phyloP scores from a whole-genome alignment of 2,797 vertebrate genomes.

The Microhierax caerulescens region DNA sequence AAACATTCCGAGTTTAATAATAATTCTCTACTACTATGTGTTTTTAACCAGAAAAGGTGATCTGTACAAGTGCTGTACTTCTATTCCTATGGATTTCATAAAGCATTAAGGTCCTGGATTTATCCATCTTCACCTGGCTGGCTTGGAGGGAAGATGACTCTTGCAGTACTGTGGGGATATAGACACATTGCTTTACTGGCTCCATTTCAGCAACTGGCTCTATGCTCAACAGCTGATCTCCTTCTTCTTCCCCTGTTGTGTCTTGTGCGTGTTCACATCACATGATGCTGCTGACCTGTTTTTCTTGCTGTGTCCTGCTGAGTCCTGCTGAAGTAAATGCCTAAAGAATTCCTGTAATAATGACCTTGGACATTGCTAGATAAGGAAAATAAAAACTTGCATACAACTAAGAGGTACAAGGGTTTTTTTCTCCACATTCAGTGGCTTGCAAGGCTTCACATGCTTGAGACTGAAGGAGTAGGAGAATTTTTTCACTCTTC shows the following conservation, averaged over 20 bases:
- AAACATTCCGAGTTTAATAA: not conserved
- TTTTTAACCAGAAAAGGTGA: not conserved
- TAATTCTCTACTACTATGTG: not conserved
- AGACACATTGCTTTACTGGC: not conserved
- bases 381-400: not conserved
- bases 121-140: not conserved
- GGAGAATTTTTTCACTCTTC: not conserved
- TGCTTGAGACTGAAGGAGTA: not conserved
- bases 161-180: not conserved
- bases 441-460: not conserved
- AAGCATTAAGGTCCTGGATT: not conserved
- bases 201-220: not conserved
- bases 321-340: not conserved
- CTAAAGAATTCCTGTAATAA: not conserved
- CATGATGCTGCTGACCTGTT: constrained; percentile 11
- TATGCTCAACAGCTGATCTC: not conserved
- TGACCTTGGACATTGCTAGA: not conserved
- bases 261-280: not conserved
- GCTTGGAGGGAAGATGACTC: not conserved
- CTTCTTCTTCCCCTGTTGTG: not conserved
- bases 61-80: not conserved
- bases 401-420: not conserved
- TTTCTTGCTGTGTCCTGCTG: not conserved
- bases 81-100: not conserved
- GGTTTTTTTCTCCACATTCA: rapidly evolving